Conservation (phyloP, 1,140 invertebrate species). For the Pogonus chalceus region DNA sequence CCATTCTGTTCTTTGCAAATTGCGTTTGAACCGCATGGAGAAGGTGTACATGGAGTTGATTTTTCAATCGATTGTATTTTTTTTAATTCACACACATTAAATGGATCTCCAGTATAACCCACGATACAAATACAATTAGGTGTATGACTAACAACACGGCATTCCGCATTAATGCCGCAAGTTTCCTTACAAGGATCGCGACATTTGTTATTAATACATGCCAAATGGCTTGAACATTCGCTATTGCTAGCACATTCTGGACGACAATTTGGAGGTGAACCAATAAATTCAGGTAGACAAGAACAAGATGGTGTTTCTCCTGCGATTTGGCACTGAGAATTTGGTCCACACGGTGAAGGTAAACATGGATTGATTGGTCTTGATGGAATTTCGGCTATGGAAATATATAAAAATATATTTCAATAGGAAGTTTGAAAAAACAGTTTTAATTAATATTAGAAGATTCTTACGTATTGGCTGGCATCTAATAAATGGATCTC, state of each 20-base stretch:
- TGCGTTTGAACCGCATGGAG: constrained; percentile 73
- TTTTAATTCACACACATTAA: constrained; percentile 45
- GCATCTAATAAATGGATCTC: constrained; percentile 56
- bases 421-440: background rate
- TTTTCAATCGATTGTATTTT: constrained; percentile 30
- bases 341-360: constrained; percentile 73
- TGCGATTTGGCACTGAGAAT: constrained; percentile 65
- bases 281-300: constrained; percentile 69
- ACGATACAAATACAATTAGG: constrained; percentile 66
- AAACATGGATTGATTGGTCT: constrained; percentile 52
- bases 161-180: constrained; percentile 73
- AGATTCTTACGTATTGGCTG: constrained; percentile 28
- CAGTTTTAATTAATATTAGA: constrained; percentile 10
- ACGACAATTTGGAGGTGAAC: constrained; percentile 71
- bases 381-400: background rate
- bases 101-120: constrained; percentile 67
- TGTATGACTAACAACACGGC: constrained; percentile 71
- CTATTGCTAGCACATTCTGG: constrained; percentile 73
- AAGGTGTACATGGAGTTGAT: constrained; percentile 62
- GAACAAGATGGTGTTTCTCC: constrained; percentile 69
- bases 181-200: constrained; percentile 69
- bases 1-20: constrained; percentile 60
- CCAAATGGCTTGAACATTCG: constrained; percentile 60
- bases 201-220: constrained; percentile 77
- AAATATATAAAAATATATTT: background rate